Base-by-base conservation (phyloP, 2,797 vertebrate species). In the Eurystomus glaucurus region DNA sequence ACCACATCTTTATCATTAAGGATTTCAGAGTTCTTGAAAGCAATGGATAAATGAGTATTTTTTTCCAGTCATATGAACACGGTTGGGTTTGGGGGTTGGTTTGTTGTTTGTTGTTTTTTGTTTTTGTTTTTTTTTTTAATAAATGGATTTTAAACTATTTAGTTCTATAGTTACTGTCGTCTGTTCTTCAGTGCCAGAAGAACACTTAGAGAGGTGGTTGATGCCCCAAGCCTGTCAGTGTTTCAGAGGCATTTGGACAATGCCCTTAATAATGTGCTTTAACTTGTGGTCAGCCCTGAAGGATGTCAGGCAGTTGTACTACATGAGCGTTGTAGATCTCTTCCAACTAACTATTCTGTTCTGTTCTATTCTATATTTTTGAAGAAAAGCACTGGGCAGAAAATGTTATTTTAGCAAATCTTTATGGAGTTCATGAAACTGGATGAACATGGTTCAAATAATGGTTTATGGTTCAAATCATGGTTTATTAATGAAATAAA, bases 11-110 rank as follows among this genome's bases (percentile, higher is more conserved):
- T 88, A 33, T 69, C 28, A 26, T 51, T 46, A 68, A 50, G 14
- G 13, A 39, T 89, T 91, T 94, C 66, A 85, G 65, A 87, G n/a
- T 20, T 86, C 31, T 79, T 90, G 57, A 75, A 85, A 84, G 14
- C 57, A 75, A 61, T 58, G 7, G 31, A 22, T 78, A 54, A 64
- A 31, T 33, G 83, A 18, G 5, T 66, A 3, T 66, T 93, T 87
- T 57, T 57, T 62, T 55, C 25, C 35, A 70, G 18, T 46, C 18
- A 60, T 65, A 39, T 23, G 51, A 61, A 26, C 35, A 43, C 3
- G 54, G 33, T 39, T n/a, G 21, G 25, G 41, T 19, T 55, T 37
- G 9, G 37, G 31, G 25, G 14, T 51, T 6, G 37, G 37, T 46
- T 65, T 31, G 19, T 25, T 23, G 39, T n/a, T 31, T 26, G 4